These are phyloP conservation scores for Antheraea yamamai DNA, from an alignment of 2,888 invertebrate genomes.

Conservation along the genomic window DNA sequence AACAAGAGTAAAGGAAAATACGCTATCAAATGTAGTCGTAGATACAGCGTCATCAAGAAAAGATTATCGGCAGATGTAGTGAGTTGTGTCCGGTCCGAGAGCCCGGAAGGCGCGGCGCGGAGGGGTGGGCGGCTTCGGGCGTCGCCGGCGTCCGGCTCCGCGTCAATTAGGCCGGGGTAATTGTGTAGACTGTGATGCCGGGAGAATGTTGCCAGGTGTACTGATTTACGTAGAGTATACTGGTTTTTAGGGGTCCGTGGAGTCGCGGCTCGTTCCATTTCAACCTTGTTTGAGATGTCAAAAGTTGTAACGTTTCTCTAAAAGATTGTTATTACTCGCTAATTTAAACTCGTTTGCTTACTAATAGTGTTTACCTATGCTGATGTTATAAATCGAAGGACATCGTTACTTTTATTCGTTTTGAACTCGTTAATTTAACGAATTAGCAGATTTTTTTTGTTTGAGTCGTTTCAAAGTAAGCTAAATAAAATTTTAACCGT, in stretches of 20 bases:
- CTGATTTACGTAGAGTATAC: background rate
- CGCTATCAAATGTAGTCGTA: background rate
- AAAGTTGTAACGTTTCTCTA: background rate
- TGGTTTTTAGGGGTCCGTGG: background rate
- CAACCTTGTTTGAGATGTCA: background rate
- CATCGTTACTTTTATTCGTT: no score
- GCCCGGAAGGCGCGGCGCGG: constrained; percentile 66
- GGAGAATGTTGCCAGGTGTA: constrained; percentile 4
- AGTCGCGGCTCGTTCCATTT: background rate
- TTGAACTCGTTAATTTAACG: no score
- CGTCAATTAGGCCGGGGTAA: constrained; percentile 76
- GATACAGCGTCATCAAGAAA: constrained; percentile 68
- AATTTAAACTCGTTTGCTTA: background rate
- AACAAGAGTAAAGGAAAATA: constrained; percentile 4
- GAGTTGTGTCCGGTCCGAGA: constrained; percentile 59
- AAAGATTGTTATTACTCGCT: background rate
- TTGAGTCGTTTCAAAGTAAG: no score
- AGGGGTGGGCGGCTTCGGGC: constrained; percentile 69
- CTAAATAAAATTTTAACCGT: no score
- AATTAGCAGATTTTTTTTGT: no score
- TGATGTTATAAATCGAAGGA: no score
- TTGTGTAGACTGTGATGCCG: constrained; percentile 31
- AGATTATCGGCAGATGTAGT: constrained; percentile 78
- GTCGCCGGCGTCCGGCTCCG: constrained; percentile 63
- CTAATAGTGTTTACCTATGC: background rate